Evolutionary conservation across 2,113 vertebrate genomes (phyloP), one percentile per base, ranked within the genome.

Genomic region (Xenopus borealis): DNA sequence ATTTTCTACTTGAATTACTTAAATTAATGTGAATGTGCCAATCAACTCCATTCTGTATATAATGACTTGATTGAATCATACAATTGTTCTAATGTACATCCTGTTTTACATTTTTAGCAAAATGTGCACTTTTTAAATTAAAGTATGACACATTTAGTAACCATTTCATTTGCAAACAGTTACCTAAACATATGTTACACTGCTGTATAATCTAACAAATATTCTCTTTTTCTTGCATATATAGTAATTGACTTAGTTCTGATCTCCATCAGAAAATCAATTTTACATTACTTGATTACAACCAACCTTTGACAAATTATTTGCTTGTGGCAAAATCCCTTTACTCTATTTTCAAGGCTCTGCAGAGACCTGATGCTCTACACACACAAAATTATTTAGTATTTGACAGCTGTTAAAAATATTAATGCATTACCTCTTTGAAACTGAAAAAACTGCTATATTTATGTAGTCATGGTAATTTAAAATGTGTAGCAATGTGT

Each of bases 201-300:
- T 72, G 18, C 52, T 72, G 30, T 59, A 62, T 45, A 62, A 33
- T 52, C 62, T 62, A 72, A 62, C 55, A 45, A 69, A 61, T 46
- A 71, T 40, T 62, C 59, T 18, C 59, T 62, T 62, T 62, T 62
- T 44, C 69, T 72, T 72, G 58, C 61, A 50, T 62, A 62, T 52
- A n/a, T n/a, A n/a, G n/a, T n/a, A 72, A 62, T 45, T 72, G 58
- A 72, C 69, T 62, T 72, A 58, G 62, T 72, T 72, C 44, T 72
- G 20, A 72, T 72, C 58, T 71, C 62, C 20, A 59, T 62, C 69
- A 62, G 59, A 72, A 72, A 72, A 62, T 62, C 69, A 62, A 72
- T 72, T 72, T 72, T 62, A 59, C 69, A 72, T 72, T 72, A 72
- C 57, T 72, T 40, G 58, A 72, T 72, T 72, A 72, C 62, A 62